Evolutionary conservation across 1,140 invertebrate species (phyloP).

Genomic region (Trachelipus rathkii): DNA sequence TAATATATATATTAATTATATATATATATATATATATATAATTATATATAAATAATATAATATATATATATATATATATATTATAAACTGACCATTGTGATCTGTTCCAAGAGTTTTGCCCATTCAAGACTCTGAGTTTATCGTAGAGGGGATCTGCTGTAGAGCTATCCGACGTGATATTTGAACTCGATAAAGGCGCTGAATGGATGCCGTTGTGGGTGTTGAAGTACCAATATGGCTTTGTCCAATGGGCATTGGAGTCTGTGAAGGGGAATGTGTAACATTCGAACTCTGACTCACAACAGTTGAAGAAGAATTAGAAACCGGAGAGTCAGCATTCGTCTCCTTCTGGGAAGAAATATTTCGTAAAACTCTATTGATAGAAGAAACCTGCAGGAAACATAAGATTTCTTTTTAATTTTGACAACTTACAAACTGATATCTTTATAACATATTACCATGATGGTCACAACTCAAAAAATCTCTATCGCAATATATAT

Average conservation of each 20-base stretch:
- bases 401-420: not conserved
- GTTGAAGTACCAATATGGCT: not conserved
- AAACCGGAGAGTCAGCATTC: not conserved
- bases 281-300: not conserved
- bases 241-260: not conserved
- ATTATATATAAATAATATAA: not conserved
- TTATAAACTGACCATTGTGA: not conserved
- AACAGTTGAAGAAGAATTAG: not conserved
- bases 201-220: not conserved
- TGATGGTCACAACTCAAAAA: too few relatives aligned
- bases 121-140: not conserved
- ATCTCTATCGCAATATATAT: too few relatives aligned
- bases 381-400: slow-evolving; percentile 4
- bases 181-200: not conserved
- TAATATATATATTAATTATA: not conserved
- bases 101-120: not conserved
- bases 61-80: too few relatives aligned
- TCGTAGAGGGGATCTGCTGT: not conserved
- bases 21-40: slow-evolving; percentile 15
- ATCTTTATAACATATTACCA: too few relatives aligned
- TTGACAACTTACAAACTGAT: too few relatives aligned
- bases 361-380: not conserved
- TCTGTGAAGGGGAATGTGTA: not conserved
- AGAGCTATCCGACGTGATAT: not conserved
- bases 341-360: not conserved